These are phyloP conservation scores for Nesidiocoris tenuis DNA, from an alignment of 2,888 invertebrate genomes.

Conservation along the genomic window DNA sequence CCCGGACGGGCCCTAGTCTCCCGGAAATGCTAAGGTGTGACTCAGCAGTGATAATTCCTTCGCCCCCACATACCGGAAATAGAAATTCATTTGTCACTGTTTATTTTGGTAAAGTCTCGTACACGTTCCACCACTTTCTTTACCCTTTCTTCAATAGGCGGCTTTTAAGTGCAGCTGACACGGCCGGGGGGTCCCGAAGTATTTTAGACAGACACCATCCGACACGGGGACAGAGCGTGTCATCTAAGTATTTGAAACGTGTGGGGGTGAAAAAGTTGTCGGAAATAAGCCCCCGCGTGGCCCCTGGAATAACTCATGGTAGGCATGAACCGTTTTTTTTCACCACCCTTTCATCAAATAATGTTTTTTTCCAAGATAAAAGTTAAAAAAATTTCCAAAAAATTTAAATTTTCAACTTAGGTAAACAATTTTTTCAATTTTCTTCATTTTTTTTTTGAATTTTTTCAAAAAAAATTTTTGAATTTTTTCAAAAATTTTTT, in stretches of 20 bases:
- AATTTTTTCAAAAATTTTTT: too few relatives aligned
- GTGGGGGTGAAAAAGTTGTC: background rate
- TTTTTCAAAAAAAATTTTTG: too few relatives aligned
- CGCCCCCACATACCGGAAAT: constrained; percentile 33
- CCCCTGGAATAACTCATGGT: too few relatives aligned
- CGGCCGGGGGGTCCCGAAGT: constrained; percentile 23
- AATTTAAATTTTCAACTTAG: too few relatives aligned
- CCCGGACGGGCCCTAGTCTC: too few relatives aligned
- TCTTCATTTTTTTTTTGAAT: too few relatives aligned
- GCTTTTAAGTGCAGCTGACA: constrained; percentile 29
- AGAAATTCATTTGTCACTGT: constrained; percentile 39
- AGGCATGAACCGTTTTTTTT: too few relatives aligned
- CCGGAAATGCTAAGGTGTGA: background rate
- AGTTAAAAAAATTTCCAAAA: too few relatives aligned
- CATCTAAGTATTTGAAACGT: background rate
- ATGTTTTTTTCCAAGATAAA: too few relatives aligned
- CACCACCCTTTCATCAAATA: too few relatives aligned
- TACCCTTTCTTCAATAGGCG: background rate
- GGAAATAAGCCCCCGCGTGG: background rate
- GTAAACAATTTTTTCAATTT: too few relatives aligned
- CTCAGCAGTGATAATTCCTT: background rate
- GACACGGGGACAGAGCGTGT: background rate
- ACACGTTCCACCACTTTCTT: background rate
- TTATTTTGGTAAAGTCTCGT: constrained; percentile 21
- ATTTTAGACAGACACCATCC: constrained; percentile 11